These are phyloP conservation scores for Ophioderma brevispina DNA, from an alignment of 35 echinoderm and acorn worm species.

Conservation along the genomic window DNA sequence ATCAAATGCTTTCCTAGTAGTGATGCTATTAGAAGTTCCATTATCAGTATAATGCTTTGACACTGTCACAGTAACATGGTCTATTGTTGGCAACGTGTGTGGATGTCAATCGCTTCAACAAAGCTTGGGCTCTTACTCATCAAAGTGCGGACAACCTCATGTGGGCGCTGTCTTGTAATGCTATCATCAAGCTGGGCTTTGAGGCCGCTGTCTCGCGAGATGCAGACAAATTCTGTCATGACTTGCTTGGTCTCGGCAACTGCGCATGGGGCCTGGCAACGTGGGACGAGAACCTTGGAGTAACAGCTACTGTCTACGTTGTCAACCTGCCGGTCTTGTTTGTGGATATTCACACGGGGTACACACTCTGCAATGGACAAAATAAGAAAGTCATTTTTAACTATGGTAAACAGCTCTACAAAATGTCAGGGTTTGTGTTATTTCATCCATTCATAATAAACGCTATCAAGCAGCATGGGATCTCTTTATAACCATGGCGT, in stretches of 20 bases:
- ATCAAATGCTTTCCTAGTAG: too few species aligned
- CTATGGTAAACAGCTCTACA: too few species aligned
- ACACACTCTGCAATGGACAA: not conserved
- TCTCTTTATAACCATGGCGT: too few species aligned
- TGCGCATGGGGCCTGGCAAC: constrained; percentile 1
- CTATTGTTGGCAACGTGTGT: not conserved
- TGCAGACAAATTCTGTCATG: constrained; percentile 16
- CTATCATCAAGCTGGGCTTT: not conserved
- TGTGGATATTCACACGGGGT: not conserved
- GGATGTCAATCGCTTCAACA: not conserved
- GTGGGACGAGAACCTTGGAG: constrained; percentile 17
- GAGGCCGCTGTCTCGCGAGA: not conserved
- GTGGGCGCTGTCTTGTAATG: not conserved
- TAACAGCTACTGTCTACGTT: not conserved
- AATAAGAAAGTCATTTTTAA: not conserved
- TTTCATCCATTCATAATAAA: too few species aligned
- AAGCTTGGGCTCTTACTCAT: not conserved
- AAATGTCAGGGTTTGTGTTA: too few species aligned
- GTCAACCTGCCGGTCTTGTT: not conserved
- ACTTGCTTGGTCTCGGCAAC: not conserved
- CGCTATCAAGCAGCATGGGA: too few species aligned
- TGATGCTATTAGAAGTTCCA: too few species aligned
- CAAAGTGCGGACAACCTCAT: not conserved
- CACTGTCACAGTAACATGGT: too few species aligned
- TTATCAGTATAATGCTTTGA: too few species aligned